These are phyloP conservation scores for Dichetophora obliterata DNA, from an alignment of 2,888 invertebrate genomes.

Conservation along the genomic window DNA sequence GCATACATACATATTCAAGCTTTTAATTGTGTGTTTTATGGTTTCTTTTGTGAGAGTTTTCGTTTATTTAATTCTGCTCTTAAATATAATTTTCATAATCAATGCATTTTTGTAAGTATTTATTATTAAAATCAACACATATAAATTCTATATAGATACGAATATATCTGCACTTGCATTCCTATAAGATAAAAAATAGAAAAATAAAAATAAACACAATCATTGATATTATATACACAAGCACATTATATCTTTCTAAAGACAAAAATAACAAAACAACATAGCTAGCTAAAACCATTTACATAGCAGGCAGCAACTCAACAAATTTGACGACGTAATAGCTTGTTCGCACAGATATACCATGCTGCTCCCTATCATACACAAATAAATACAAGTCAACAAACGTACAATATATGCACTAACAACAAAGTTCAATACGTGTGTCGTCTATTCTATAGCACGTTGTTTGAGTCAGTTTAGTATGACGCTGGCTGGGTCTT, in stretches of 20 bases:
- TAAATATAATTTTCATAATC: not conserved
- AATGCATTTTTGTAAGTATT: not conserved
- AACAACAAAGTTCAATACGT: not conserved
- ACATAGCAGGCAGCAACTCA: not conserved
- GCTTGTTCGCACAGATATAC: not conserved
- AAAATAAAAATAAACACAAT: slow-evolving; percentile 2
- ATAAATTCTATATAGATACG: not conserved
- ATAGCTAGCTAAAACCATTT: not conserved
- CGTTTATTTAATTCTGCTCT: not conserved
- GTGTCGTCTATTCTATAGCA: not conserved
- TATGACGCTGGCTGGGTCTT: not conserved
- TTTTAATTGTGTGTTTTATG: too few relatives aligned
- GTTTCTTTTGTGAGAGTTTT: too few relatives aligned
- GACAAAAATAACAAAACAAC: not conserved
- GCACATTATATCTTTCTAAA: not conserved
- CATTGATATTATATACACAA: not conserved
- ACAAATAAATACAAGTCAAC: not conserved
- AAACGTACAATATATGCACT: not conserved
- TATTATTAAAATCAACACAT: not conserved
- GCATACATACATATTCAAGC: too few relatives aligned
- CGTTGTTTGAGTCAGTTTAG: not conserved
- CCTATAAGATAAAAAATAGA: not conserved
- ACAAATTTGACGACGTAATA: slow-evolving; percentile 12
- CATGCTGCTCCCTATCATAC: not conserved
- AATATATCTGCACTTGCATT: not conserved